Base-by-base conservation (phyloP, 2,888 invertebrate species). In the Drosophila silvestris region DNA sequence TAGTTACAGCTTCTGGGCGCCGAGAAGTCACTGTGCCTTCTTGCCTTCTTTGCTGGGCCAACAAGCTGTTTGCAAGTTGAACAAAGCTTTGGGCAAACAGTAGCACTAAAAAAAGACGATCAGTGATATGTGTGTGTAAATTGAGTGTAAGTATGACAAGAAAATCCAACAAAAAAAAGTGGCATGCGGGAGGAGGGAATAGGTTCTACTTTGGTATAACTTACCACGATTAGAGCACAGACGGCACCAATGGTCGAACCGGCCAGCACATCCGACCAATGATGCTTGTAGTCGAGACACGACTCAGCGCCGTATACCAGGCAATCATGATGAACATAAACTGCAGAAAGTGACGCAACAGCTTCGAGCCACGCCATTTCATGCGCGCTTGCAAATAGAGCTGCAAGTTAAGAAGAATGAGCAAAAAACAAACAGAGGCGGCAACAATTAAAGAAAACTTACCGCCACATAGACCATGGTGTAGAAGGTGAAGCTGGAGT, bases 231-330 rank as follows among this genome's bases (percentile, higher is more conserved):
- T 60, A 96, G 83, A 70, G 97, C 97, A 62, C 94, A 94, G 30
- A 95, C 88, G n/a, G 95, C 92, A 14, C 97, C 97, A 76, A 97
- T 95, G 39, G 94, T 86, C 77, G 96, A 94, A 0, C 99, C 99
- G 61, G 96, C 96, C 37, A 99, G 94, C 3, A 99, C 99, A 94
- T 99, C 99, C 90, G 97, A 98, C 98, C 98, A 99, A 92, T 99
- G 99, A 93, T 99, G 99, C 93, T 99, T 99, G 94, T 99, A 98
- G 94, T 99, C 1, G 98, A 98, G 44, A 99, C 96, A 41, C 99
- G 95, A 57, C 98, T 97, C 94, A 99, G 95, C n/a, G 97, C 96
- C 14, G 97, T 97, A 93, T 96, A 97, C 95, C 97, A 96, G 37
- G 98, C 96, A 93, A 97, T 94, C 93, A 96, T 94, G 74, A 99